Conservation (phyloP, 2,888 invertebrate species). For the Anodontia alba region DNA sequence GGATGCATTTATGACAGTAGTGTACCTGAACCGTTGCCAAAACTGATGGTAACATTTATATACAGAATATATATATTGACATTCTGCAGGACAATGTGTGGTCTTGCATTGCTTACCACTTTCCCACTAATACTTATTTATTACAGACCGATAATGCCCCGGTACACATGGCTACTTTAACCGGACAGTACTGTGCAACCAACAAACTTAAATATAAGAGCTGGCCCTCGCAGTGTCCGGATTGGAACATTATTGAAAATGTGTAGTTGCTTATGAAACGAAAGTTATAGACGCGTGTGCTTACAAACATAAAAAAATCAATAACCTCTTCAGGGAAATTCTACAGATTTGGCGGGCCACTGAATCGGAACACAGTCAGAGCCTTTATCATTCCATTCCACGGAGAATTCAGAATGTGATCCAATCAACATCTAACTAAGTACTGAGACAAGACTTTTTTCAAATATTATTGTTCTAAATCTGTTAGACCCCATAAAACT, state of each 20-base stretch:
- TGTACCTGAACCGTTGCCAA: slow-evolving; percentile 21
- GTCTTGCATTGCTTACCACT: neutral
- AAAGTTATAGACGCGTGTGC: neutral
- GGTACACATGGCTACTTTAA: neutral
- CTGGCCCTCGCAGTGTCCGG: slow-evolving; percentile 13
- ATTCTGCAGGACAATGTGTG: neutral
- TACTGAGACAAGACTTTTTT: neutral
- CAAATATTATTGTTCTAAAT: no score
- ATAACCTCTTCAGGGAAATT: neutral
- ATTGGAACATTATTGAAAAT: slow-evolving; percentile 16
- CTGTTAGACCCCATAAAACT: no score
- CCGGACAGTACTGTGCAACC: neutral
- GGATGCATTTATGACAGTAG: neutral
- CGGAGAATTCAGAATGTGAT: neutral
- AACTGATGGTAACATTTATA: slow-evolving; percentile 15
- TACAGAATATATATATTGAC: neutral
- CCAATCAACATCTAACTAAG: neutral
- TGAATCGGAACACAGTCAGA: slow-evolving; percentile 1
- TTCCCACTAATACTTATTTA: neutral
- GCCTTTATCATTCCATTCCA: neutral
- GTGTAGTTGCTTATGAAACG: slow-evolving; percentile 8
- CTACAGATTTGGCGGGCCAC: neutral
- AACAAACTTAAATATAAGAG: slow-evolving; percentile 4
- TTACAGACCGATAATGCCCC: neutral
- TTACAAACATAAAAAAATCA: neutral